Percentiles rank a stretch among this genome's conserved stretches.
Evolutionary conservation across 1,140 invertebrate genomes (phyloP).

Genomic region (Drosophila nannoptera): DNA sequence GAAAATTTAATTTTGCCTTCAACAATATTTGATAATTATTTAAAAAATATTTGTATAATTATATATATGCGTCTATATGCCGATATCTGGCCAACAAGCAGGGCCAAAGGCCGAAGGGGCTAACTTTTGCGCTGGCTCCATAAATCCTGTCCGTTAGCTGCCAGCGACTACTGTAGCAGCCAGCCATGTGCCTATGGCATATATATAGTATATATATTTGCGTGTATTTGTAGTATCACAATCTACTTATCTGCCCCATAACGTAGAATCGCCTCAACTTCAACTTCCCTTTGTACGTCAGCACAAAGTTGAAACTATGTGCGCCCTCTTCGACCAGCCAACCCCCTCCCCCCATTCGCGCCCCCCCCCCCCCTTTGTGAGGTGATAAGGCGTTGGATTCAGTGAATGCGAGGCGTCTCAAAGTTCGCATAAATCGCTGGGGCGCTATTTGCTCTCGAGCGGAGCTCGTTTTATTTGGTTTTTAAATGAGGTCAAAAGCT

Average conservation of each 20-base stretch:
- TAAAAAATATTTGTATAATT: no score
- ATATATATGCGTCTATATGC: no score
- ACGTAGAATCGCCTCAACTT: neutral
- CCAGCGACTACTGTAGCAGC: no score
- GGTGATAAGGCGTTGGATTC: slow-evolving; percentile 59
- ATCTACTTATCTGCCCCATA: neutral
- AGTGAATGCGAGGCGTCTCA: slow-evolving; percentile 43
- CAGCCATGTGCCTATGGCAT: neutral
- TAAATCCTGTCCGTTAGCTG: no score
- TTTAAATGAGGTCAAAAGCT: slow-evolving; percentile 76
- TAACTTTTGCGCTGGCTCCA: no score
- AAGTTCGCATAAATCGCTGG: slow-evolving; percentile 55
- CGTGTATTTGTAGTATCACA: neutral
- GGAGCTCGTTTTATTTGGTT: slow-evolving; percentile 65
- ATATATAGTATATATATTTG: neutral
- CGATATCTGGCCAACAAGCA: no score
- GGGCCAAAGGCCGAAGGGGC: no score
- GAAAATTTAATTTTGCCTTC: no score
- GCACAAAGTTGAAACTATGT: slow-evolving; percentile 18
- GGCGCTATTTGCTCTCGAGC: slow-evolving; percentile 43
- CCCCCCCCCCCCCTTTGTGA: slow-evolving; percentile 7
- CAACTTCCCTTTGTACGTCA: neutral
- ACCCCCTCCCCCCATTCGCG: neutral
- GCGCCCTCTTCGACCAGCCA: neutral
- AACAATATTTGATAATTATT: no score